These are phyloP conservation scores for Marmota monax DNA, from an alignment of 2,113 vertebrate species.

Conservation along the genomic window DNA sequence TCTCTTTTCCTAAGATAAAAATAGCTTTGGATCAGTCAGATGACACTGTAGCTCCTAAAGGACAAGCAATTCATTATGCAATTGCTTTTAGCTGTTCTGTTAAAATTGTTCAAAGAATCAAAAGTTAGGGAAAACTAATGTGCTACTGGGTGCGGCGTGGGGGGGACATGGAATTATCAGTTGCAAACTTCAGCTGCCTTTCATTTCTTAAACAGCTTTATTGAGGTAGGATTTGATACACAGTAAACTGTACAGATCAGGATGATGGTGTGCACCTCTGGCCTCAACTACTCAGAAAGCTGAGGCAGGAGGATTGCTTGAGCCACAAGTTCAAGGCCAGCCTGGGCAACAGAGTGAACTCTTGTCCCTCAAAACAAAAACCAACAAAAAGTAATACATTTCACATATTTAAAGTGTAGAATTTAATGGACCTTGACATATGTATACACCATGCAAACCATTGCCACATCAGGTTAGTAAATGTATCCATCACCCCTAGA, in stretches of 20 bases:
- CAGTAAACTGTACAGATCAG: no score
- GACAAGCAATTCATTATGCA: background rate
- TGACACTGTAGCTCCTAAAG: background rate
- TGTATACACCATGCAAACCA: background rate
- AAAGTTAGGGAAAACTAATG: background rate
- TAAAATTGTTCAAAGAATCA: background rate
- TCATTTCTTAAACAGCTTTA: background rate
- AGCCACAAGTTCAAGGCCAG: background rate
- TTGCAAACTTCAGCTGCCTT: background rate
- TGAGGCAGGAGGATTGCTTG: background rate
- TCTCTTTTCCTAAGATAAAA: slow-evolving; percentile 4
- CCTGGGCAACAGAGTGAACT: background rate
- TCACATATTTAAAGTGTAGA: background rate
- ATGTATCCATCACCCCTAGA: no score
- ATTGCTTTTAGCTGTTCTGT: background rate
- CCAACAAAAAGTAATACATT: background rate
- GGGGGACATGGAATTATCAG: background rate
- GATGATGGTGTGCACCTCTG: background rate
- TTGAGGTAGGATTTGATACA: background rate
- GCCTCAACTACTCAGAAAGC: background rate
- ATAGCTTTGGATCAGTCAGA: background rate
- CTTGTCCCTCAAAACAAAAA: background rate
- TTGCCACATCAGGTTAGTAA: background rate
- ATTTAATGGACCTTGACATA: background rate
- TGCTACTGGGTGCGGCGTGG: no score